phyloP scores from a whole-genome alignment of 2,888 invertebrate genomes.

The Penaeus monodon region DNA sequence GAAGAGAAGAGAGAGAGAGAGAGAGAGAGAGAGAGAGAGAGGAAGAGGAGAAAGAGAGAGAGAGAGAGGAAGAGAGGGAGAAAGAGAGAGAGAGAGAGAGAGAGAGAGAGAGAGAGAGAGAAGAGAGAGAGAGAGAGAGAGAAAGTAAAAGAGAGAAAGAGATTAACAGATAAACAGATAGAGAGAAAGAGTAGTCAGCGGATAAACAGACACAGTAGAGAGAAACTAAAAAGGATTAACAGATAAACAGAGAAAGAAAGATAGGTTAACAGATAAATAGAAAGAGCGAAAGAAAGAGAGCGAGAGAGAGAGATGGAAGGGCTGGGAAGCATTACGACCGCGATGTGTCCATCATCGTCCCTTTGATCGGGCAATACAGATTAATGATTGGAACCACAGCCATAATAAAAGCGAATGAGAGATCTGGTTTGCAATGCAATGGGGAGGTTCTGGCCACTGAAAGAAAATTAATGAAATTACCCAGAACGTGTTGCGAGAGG shows the following conservation, averaged over 20 bases:
- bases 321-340: too few species aligned
- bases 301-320: not conserved
- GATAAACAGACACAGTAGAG: not conserved
- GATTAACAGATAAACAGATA: conserved; percentile 3
- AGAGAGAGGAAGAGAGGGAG: too few species aligned
- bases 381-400: not conserved
- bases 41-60: not conserved
- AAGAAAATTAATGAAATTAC: too few species aligned
- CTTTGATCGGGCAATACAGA: not conserved
- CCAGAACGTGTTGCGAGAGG: too few species aligned
- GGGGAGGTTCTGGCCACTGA: too few species aligned
- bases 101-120: not conserved
- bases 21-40: not conserved
- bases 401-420: not conserved
- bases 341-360: not conserved
- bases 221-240: not conserved
- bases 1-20: not conserved
- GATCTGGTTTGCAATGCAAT: too few species aligned
- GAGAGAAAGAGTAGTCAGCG: not conserved
- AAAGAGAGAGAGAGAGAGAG: not conserved
- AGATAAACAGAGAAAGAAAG: not conserved
- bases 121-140: too few species aligned
- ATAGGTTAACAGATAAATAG: not conserved
- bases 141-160: not conserved
- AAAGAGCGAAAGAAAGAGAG: not conserved